Evolutionary conservation across 2,113 vertebrate species (phyloP).

Genomic region (Raja brachyura): DNA sequence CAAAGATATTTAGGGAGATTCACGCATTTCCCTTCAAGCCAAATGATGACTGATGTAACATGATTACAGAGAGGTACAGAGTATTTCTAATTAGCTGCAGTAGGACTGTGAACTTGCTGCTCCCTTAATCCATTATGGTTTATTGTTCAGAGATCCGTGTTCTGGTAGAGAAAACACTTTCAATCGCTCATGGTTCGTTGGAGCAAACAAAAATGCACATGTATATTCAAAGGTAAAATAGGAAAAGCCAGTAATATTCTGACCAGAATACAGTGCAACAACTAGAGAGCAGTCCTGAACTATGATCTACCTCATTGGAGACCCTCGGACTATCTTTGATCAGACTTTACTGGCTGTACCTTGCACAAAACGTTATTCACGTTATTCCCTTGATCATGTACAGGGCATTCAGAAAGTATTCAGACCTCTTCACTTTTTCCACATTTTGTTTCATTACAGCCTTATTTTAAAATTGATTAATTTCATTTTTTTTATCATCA

Average conservation of each 20-base stretch:
- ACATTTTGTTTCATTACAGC: too few relatives aligned
- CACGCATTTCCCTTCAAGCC: background rate
- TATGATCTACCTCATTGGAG: too few relatives aligned
- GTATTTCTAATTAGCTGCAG: background rate
- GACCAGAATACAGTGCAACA: background rate
- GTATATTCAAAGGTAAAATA: background rate
- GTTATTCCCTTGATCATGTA: too few relatives aligned
- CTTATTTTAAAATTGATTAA: too few relatives aligned
- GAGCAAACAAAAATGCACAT: background rate
- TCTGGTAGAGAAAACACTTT: background rate
- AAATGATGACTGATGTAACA: background rate
- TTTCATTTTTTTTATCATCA: too few relatives aligned
- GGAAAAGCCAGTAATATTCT: background rate
- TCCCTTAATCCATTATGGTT: background rate
- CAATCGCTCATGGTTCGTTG: background rate
- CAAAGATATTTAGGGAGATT: background rate
- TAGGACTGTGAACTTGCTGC: background rate
- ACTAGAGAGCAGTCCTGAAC: too few relatives aligned
- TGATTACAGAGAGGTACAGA: background rate
- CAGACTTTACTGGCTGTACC: too few relatives aligned
- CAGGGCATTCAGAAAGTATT: too few relatives aligned
- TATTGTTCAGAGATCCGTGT: conserved; percentile 23
- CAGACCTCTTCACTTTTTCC: too few relatives aligned
- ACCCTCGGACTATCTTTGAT: too few relatives aligned
- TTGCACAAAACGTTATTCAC: too few relatives aligned